These are phyloP conservation scores for Enteromius mattozi DNA, from an alignment of 2,797 vertebrate genomes.

Conservation along the genomic window DNA sequence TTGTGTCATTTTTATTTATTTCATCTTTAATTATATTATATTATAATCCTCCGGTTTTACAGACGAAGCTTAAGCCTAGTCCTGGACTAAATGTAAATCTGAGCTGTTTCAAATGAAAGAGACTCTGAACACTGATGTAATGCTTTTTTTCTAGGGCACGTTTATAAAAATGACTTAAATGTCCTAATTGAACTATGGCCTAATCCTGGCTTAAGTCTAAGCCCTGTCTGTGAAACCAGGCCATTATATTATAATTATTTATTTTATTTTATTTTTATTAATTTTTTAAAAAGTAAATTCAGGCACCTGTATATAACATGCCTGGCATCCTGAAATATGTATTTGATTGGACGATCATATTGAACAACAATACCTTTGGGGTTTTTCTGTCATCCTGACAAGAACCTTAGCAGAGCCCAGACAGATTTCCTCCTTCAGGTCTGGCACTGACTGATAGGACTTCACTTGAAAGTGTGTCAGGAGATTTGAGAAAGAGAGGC, in stretches of 20 bases:
- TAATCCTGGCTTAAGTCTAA: no score
- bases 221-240: no score
- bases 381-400: constrained; percentile 37
- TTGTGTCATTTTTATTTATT: background rate
- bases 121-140: no score
- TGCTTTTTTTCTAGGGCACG: no score
- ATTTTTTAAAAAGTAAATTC: background rate
- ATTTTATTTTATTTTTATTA: no score
- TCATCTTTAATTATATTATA: background rate
- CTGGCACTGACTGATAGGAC: constrained; percentile 35
- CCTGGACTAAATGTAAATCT: no score
- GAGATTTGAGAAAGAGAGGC: constrained; percentile 48
- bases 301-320: background rate
- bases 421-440: constrained; percentile 33
- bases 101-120: no score
- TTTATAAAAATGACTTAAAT: no score
- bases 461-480: constrained; percentile 44
- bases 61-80: no score
- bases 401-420: constrained; percentile 41
- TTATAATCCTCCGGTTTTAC: no score
- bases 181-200: no score
- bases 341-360: constrained; percentile 27
- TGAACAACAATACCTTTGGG: constrained; percentile 34
- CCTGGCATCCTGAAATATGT: constrained; percentile 7
- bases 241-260: no score